These are phyloP conservation scores for Agapornis roseicollis DNA, from an alignment of 2,113 vertebrate genomes.

Conservation along the genomic window DNA sequence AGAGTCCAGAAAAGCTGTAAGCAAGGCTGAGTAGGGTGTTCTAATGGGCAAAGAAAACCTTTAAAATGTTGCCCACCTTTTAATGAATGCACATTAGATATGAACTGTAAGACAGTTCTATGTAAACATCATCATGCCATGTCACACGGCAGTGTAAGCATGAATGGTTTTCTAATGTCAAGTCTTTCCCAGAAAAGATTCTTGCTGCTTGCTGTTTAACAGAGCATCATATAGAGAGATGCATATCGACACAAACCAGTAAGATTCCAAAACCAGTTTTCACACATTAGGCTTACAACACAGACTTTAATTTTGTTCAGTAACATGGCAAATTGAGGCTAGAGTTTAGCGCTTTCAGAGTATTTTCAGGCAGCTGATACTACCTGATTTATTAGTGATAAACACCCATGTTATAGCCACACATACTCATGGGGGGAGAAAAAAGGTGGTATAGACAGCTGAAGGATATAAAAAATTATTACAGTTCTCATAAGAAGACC, in stretches of 20 bases:
- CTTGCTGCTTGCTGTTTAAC: background rate
- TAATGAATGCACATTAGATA: background rate
- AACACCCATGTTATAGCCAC: background rate
- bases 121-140: background rate
- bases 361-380: background rate
- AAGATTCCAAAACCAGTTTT: background rate
- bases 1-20: background rate
- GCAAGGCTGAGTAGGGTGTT: background rate
- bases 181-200: background rate
- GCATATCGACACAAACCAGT: background rate
- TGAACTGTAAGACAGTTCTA: background rate
- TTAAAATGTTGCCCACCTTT: background rate
- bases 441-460: background rate
- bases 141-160: background rate
- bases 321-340: background rate
- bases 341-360: background rate
- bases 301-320: background rate
- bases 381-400: background rate
- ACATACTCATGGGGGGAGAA: background rate
- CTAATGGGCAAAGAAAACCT: background rate
- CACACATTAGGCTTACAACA: background rate
- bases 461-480: background rate
- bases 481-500: background rate
- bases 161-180: background rate
- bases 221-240: background rate